Evolutionary conservation across 2,888 invertebrate genomes (phyloP), one percentile per base, ranked within the genome.

Genomic region (Acanthococcus lagerstroemiae): DNA sequence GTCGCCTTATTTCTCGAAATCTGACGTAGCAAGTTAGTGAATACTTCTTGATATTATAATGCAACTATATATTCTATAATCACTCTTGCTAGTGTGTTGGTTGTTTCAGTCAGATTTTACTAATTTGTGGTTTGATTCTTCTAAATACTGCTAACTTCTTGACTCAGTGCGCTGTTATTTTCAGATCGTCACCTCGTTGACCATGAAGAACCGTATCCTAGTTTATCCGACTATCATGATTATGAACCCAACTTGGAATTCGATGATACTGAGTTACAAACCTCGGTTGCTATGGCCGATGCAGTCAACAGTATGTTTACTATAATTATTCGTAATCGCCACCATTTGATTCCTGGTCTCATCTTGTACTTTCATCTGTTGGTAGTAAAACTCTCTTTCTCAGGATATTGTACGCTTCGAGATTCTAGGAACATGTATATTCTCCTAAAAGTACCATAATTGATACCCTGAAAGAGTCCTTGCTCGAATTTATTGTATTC

Each of bases 181-280:
- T 1, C 25, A 63, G 63, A 54, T 63, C 63, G 63, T 37, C 44
- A 58, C 17, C 26, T 54, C 4, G 37, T 44, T 25, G 63, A 63
- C 37, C 50, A 50, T 24, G 89, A 91, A 70, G 92, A 91, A 73
- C 82, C 86, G 7, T 86, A 88, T 76, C 89, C 90, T 60, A 93
- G 93, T 77, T 80, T 93, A 68, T 92, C 92, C 30, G 93, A 92
- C 78, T 87, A 85, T 75, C 91, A 92, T 75, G 94, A 94, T 78
- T 90, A 93, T 76, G 95, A 96, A 76, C 95, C 95, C 15, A 90
- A 92, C 78, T 80, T 95, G 75, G 95, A 95, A 77, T 95, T 95
- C 79, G 95, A 96, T 79, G 95, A 95, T 77, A 89, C 92, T 15
- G 95, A 95, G 79, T 78, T 92, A 67, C 84, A 83, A 73, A 83